Conservation (phyloP, 1,140 invertebrate species). For the Drosophila arizonae region DNA sequence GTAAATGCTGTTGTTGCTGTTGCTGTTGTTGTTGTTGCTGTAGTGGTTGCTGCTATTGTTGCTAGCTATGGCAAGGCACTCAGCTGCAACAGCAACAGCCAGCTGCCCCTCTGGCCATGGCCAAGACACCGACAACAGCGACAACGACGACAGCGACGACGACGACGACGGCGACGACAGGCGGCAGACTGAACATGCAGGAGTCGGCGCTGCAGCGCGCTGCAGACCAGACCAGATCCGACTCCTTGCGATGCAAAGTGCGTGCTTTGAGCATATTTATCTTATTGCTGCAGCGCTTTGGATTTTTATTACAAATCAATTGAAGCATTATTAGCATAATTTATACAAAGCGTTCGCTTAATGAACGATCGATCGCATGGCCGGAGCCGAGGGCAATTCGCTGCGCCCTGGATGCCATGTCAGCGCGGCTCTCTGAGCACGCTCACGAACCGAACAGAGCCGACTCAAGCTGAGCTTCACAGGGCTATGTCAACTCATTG, state of each 20-base stretch:
- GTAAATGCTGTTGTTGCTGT: constrained; percentile 60
- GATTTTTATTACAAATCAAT: constrained; percentile 83
- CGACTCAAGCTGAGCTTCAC: background rate
- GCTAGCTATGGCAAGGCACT: constrained; percentile 7
- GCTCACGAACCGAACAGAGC: constrained; percentile 2
- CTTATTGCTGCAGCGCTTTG: constrained; percentile 71
- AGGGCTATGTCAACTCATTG: no score
- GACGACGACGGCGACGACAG: constrained; percentile 44
- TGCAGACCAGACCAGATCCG: constrained; percentile 13
- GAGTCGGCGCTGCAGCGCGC: constrained; percentile 16
- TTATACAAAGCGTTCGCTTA: constrained; percentile 83
- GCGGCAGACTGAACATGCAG: constrained; percentile 39
- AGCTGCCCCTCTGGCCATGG: constrained; percentile 45
- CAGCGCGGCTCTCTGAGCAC: background rate
- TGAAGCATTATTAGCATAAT: constrained; percentile 83
- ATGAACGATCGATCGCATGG: constrained; percentile 68
- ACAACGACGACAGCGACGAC: constrained; percentile 33
- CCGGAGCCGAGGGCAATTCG: constrained; percentile 6
- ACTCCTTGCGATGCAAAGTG: constrained; percentile 54
- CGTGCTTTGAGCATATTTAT: constrained; percentile 82
- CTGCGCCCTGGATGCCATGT: constrained; percentile 11
- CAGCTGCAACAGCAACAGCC: constrained; percentile 21
- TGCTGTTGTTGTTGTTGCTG: constrained; percentile 9
- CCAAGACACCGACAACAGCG: constrained; percentile 27
- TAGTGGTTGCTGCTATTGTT: constrained; percentile 19